Conservation (phyloP, 2,797 vertebrate species). For the Hapalemur alaotrensis region DNA sequence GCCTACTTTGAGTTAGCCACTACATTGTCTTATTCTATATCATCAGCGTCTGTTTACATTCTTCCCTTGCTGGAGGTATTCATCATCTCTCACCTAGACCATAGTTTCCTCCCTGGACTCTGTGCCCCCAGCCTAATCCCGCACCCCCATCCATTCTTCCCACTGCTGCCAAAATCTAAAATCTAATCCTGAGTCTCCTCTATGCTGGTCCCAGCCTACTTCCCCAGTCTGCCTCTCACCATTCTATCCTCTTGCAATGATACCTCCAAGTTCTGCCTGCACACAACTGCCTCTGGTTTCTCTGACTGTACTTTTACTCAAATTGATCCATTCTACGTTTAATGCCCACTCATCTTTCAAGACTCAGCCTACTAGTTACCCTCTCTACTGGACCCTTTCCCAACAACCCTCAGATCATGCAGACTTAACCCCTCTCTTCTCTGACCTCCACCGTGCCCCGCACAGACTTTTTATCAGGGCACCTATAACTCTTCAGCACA, state of each 20-base stretch:
- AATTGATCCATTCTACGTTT: not conserved
- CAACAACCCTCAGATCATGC: not conserved
- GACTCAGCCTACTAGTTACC: not conserved
- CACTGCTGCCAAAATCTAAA: not conserved
- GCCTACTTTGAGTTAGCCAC: not conserved
- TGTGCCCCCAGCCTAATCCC: not conserved
- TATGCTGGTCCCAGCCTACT: not conserved
- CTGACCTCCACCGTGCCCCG: not conserved
- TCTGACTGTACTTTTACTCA: not conserved
- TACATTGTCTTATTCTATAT: not conserved
- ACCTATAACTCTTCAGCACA: not conserved
- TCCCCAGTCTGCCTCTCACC: not conserved
- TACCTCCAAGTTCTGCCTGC: not conserved
- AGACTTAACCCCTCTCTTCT: not conserved
- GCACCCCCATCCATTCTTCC: not conserved
- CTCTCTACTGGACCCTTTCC: not conserved
- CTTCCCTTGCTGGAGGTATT: not conserved
- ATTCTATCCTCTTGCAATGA: not conserved
- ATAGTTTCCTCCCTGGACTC: not conserved
- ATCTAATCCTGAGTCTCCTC: not conserved
- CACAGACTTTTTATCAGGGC: not conserved
- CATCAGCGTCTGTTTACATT: not conserved
- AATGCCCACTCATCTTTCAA: not conserved
- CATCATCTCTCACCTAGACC: not conserved
- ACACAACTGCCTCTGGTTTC: not conserved